Conservation (phyloP, 2,113 vertebrate species). For the Pyrgilauda ruficollis region DNA sequence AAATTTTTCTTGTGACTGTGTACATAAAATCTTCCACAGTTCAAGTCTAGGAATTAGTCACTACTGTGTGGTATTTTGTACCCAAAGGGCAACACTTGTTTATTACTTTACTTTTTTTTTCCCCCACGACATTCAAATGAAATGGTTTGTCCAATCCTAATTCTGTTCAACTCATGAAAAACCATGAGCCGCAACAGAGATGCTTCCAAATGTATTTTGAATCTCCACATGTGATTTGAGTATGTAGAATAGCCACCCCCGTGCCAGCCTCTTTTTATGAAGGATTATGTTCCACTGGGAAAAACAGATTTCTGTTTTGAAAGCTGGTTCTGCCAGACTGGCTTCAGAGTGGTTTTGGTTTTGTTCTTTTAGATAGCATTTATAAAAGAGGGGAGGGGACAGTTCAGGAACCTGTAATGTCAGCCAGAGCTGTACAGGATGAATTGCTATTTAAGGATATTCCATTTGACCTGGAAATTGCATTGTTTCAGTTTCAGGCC, state of each 20-base stretch:
- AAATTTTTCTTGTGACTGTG: background rate
- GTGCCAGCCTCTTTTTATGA: background rate
- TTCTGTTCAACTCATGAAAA: background rate
- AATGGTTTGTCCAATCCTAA: background rate
- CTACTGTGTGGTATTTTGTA: background rate
- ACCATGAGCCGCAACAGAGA: background rate
- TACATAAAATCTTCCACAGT: background rate
- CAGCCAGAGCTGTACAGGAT: background rate
- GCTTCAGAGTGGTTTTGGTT: background rate
- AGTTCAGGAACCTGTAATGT: background rate
- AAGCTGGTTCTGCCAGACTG: background rate
- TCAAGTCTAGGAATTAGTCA: background rate
- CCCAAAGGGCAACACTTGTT: background rate
- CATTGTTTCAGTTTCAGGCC: conserved; percentile 81
- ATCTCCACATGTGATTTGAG: background rate
- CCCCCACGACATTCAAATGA: background rate
- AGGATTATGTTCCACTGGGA: background rate
- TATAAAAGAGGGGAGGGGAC: background rate
- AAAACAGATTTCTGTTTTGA: background rate
- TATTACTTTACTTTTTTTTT: background rate
- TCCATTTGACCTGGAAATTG: conserved; percentile 31
- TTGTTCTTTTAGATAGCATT: background rate
- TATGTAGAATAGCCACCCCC: background rate
- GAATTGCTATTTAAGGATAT: background rate
- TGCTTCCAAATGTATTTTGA: background rate